Conservation (phyloP, 2,113 vertebrate species). For the Rhea americana region DNA sequence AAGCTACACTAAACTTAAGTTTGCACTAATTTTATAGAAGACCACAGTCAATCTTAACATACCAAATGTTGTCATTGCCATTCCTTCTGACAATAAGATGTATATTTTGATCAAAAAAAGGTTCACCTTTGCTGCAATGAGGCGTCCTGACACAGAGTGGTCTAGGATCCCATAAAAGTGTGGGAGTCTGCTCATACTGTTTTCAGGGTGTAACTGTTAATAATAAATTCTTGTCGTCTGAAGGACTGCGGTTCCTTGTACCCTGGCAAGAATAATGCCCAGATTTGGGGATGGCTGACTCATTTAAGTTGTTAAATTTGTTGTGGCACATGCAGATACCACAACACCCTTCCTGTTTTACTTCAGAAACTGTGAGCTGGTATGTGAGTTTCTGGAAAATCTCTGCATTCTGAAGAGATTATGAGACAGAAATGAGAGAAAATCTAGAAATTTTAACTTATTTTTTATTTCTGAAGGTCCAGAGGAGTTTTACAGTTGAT, state of each 20-base stretch:
- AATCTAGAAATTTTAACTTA: neutral
- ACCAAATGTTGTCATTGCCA: neutral
- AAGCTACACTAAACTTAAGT: neutral
- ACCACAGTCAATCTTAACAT: neutral
- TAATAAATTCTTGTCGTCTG: conserved; percentile 47
- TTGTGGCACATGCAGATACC: neutral
- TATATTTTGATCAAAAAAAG: neutral
- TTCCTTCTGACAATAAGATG: neutral
- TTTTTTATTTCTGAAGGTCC: neutral
- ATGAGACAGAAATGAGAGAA: neutral
- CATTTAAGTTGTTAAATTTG: conserved; percentile 9
- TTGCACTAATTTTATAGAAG: neutral
- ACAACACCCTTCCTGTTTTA: neutral
- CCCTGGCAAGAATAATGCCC: neutral
- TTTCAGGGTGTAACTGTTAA: conserved; percentile 43
- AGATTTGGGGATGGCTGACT: neutral
- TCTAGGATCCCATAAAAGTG: conserved; percentile 12
- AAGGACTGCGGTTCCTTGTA: neutral
- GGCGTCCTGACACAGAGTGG: neutral
- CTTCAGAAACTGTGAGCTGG: neutral
- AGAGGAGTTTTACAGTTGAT: accelerated
- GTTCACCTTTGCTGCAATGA: neutral
- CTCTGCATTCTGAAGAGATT: neutral
- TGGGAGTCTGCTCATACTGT: conserved; percentile 30
- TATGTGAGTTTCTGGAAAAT: neutral